Evolutionary conservation across 2,888 invertebrate species (phyloP), one percentile per base, ranked within the genome.

Genomic region (Amphimallon solstitiale): DNA sequence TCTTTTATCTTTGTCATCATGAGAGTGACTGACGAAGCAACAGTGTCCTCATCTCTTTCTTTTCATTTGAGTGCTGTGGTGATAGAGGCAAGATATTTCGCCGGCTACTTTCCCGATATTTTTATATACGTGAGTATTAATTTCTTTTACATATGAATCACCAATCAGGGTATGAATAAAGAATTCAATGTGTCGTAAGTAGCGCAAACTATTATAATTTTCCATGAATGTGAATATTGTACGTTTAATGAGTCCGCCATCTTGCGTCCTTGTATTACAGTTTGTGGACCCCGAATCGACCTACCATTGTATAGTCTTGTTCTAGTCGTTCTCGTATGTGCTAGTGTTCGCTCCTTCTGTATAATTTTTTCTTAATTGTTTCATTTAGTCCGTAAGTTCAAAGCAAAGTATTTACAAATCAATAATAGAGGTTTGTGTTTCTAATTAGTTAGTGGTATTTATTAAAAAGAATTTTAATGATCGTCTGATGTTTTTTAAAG

Each of bases 231-330:
- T 19, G 56, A 40, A 56, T 43, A 56, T 56, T 40, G 43, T 23
- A 56, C 14, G 56, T 56, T 56, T 56, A 40, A 56, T 56, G 40
- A 40, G 15, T 56, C 63, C 56, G 66, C 66, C 66, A 67, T 67
- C 63, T 67, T 67, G 68, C 77, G 77, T 77, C 79, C 78, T 77
- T 80, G 80, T 78, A 75, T 75, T 78, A 76, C 77, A 76, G 77
- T 76, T 79, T 78, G 79, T 78, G 77, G 78, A 78, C 77, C 78
- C 78, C 79, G 73, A 78, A 82, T 81, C 78, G 81, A 81, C 81
- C 80, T 75, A 71, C 69, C 70, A 68, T 68, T 70, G 76, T 79
- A 80, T 56, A 64, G 80, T 81, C 81, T 80, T 80, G 80, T 72
- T 81, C 79, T 81, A 80, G 81, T 81, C 81, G 75, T 78, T 75